Conservation (phyloP, 1,140 invertebrate genomes). For the Thaumatotibia leucotreta region DNA sequence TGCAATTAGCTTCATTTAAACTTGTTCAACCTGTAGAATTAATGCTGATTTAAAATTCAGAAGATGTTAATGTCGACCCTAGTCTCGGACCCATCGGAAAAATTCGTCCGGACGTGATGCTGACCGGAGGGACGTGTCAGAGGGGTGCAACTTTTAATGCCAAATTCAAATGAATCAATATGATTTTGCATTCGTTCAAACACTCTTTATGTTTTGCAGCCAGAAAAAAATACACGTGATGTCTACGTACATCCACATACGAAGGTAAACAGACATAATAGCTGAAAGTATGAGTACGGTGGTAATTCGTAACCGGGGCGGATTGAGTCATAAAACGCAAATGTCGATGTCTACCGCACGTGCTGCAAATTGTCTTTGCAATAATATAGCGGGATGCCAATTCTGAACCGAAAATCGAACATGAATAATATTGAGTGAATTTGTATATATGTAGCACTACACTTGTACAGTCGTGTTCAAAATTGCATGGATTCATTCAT, state of each 20-base stretch:
- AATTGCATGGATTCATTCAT: too few relatives aligned
- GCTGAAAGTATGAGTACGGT: neutral
- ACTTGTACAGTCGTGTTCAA: too few relatives aligned
- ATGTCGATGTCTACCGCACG: neutral
- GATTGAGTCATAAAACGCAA: neutral
- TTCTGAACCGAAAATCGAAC: too few relatives aligned
- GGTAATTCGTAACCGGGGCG: neutral
- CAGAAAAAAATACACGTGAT: too few relatives aligned
- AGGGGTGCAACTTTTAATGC: neutral
- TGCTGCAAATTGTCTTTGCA: neutral
- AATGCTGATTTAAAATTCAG: neutral
- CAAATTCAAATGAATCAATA: neutral
- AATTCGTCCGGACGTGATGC: neutral
- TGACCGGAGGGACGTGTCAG: neutral
- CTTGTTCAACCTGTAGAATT: too few relatives aligned
- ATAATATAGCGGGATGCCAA: neutral
- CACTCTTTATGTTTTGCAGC: too few relatives aligned
- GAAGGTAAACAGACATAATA: too few relatives aligned
- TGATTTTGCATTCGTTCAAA: neutral
- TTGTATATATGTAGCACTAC: too few relatives aligned
- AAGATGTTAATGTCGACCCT: slow-evolving; percentile 26
- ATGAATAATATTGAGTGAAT: too few relatives aligned
- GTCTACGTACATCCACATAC: too few relatives aligned
- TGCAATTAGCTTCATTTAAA: too few relatives aligned
- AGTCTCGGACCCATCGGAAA: neutral